Evolutionary conservation across 1,140 invertebrate genomes (phyloP), one percentile per base, ranked within the genome.

Genomic region (Solen grandis): DNA sequence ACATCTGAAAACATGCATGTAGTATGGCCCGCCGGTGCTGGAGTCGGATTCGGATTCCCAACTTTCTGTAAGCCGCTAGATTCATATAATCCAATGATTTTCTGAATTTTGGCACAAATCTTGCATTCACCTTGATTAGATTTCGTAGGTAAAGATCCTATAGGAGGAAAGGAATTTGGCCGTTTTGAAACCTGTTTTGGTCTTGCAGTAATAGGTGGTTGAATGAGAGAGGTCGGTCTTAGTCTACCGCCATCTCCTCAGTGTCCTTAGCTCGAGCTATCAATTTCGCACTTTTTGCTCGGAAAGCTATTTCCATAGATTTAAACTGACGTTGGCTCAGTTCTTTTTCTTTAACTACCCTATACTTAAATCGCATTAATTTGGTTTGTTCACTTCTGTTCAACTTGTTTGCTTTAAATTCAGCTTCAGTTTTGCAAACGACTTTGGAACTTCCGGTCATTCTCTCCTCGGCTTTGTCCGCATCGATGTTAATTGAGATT

Each of bases 1-100:
- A 33, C 54, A 27, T 78, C 75, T 16, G 75, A 78, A 69, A 78
- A 78, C 50, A 78, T 65, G 50, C 75, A 78, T 10, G 65, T 69
- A 4, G 63, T 57, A 33, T 78, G 75, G 8, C 25, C 5, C 8
- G 41, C 8, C 41, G 41, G n/a, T n/a, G n/a, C n/a, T n/a, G n/a
- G n/a, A n/a, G n/a, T n/a, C n/a, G n/a, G n/a, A n/a, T n/a, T n/a
- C n/a, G n/a, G n/a, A n/a, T n/a, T n/a, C n/a, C n/a, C n/a, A n/a
- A n/a, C n/a, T n/a, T n/a, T n/a, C n/a, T n/a, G n/a, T n/a, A n/a
- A n/a, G n/a, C n/a, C n/a, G n/a, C n/a, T n/a, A n/a, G n/a, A 22
- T 63, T 78, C 75, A 25, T 69, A 78, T 19, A 29, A 38, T 31
- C 33, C 25, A 33, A 78, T 78, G 13, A 78, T 50, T 4, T 55